A percentile compares a stretch with the other conserved stretches of the same genome.
Evolutionary conservation across 1,140 invertebrate species (phyloP).

Genomic region (Neelides sp.): DNA sequence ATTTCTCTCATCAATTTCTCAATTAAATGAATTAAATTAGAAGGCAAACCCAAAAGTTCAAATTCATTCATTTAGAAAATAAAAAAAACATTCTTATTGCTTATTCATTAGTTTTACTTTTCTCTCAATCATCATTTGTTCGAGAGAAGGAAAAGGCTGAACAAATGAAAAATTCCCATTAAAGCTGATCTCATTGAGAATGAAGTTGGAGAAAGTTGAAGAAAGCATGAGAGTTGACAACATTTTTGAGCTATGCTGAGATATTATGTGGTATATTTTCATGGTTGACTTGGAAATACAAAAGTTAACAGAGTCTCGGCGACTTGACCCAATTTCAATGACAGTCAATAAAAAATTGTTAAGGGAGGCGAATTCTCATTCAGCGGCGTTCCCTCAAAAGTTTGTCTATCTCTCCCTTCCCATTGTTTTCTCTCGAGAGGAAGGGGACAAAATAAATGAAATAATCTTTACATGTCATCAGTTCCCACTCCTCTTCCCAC

Average conservation of each 20-base stretch:
- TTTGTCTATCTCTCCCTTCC: too few relatives aligned
- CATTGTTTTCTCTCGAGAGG: background rate
- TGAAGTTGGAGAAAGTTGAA: background rate
- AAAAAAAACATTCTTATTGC: too few relatives aligned
- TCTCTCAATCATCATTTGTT: too few relatives aligned
- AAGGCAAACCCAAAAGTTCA: too few relatives aligned
- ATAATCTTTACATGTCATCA: background rate
- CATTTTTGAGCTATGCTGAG: background rate
- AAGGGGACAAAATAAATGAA: background rate
- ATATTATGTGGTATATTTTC: too few relatives aligned
- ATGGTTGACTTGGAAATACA: too few relatives aligned
- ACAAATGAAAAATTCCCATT: background rate
- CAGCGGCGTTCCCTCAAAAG: too few relatives aligned
- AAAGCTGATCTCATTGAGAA: background rate
- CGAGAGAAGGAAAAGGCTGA: background rate
- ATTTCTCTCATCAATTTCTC: too few relatives aligned
- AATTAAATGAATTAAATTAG: too few relatives aligned
- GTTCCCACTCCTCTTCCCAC: background rate
- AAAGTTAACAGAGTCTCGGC: conserved; percentile 5
- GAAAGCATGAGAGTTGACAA: background rate
- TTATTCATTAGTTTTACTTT: too few relatives aligned
- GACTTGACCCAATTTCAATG: conserved; percentile 9
- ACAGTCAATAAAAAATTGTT: conserved; percentile 6
- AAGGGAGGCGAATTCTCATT: conserved; percentile 3
- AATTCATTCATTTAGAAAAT: too few relatives aligned